Percentiles rank a stretch among this genome's conserved stretches.
Conservation (phyloP, 2,888 invertebrate species). For the Hybos culiciformis region DNA sequence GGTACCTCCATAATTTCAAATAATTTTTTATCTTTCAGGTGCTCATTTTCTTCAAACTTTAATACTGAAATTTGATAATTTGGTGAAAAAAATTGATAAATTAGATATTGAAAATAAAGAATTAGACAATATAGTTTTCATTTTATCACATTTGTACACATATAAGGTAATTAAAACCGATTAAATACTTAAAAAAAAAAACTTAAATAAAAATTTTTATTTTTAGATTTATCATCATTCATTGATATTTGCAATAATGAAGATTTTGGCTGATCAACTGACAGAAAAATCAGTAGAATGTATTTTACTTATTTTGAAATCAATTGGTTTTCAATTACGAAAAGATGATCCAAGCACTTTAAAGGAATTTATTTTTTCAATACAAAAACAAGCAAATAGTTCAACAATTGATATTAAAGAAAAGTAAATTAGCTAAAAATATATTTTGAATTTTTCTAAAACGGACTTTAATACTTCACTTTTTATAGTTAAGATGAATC, state of each 20-base stretch:
- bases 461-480: no score
- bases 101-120: constrained; percentile 57
- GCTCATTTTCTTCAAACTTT: constrained; percentile 71
- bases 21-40: constrained; percentile 24
- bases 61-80: constrained; percentile 49
- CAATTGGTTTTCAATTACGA: constrained; percentile 70
- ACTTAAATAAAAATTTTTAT: constrained; percentile 4
- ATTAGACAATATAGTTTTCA: constrained; percentile 64
- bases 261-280: constrained; percentile 44
- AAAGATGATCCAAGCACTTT: constrained; percentile 74
- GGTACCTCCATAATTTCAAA: background rate
- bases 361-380: constrained; percentile 55
- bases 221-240: constrained; percentile 59
- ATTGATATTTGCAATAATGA: constrained; percentile 67
- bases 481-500: no score
- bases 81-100: constrained; percentile 35
- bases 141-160: constrained; percentile 71
- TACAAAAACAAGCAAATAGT: constrained; percentile 45
- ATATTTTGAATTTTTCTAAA: no score
- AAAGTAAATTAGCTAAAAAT: constrained; percentile 35
- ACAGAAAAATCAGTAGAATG: constrained; percentile 75
- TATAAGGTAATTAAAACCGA: constrained; percentile 50
- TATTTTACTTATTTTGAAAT: constrained; percentile 59
- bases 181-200: constrained; percentile 3
- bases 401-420: constrained; percentile 34